Conservation (phyloP, 2,888 invertebrate genomes). For the Drosophila siamana region DNA sequence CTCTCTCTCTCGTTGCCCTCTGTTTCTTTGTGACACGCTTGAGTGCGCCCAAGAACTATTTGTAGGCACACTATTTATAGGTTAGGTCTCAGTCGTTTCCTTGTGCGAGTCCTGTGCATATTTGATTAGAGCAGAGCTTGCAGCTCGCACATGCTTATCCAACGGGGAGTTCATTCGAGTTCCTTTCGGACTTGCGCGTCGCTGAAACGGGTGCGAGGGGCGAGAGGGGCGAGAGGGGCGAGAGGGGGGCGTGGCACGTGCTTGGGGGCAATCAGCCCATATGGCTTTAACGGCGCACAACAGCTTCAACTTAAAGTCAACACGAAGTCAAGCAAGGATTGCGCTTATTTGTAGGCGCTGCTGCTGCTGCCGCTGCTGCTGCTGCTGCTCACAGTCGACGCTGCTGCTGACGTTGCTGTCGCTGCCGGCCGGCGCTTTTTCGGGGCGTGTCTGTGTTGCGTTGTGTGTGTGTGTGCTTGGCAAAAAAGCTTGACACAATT, state of each 20-base stretch:
- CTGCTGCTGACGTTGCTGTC: neutral
- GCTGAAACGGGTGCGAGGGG: neutral
- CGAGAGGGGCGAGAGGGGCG: neutral
- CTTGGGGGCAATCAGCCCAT: slow-evolving; percentile 17
- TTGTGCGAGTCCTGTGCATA: slow-evolving; percentile 17
- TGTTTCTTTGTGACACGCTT: neutral
- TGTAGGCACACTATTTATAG: slow-evolving; percentile 16
- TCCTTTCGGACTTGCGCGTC: slow-evolving; percentile 3
- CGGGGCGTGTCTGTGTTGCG: slow-evolving; percentile 57
- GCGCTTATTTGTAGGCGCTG: neutral
- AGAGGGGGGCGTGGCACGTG: slow-evolving; percentile 11
- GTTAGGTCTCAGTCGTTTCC: neutral
- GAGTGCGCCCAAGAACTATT: neutral
- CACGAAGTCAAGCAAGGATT: neutral
- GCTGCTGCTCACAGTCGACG: no score
- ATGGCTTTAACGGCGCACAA: slow-evolving; percentile 23
- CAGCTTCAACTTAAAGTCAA: neutral
- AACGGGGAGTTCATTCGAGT: slow-evolving; percentile 12
- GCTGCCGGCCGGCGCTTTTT: slow-evolving; percentile 40
- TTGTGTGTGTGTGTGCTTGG: slow-evolving; percentile 42
- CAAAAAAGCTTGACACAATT: slow-evolving; percentile 66
- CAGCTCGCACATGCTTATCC: slow-evolving; percentile 18
- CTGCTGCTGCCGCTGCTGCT: neutral
- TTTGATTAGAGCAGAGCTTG: slow-evolving; percentile 19
- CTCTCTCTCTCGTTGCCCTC: no score